Conservation (phyloP, 2,797 vertebrate species). For the Cuniculus paca region DNA sequence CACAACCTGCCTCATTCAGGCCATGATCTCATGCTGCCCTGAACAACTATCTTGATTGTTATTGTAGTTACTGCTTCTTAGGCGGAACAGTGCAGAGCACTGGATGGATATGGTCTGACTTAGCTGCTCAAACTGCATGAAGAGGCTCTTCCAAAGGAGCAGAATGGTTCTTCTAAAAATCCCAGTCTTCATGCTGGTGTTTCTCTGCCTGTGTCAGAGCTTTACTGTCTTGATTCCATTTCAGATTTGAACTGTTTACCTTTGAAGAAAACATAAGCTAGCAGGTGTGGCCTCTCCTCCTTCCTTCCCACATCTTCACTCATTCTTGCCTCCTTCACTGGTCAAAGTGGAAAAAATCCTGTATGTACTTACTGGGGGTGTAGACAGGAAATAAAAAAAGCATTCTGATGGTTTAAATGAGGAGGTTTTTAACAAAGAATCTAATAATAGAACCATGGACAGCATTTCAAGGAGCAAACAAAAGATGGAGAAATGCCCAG, state of each 20-base stretch:
- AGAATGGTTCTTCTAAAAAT: background rate
- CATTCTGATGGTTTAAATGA: background rate
- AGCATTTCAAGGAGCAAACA: background rate
- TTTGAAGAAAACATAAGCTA: background rate
- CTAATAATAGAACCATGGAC: background rate
- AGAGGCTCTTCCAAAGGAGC: background rate
- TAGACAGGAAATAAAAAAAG: background rate
- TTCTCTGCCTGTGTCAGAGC: background rate
- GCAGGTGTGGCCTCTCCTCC: accelerated
- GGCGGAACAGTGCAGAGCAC: background rate
- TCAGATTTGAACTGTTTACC: background rate
- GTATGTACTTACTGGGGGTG: background rate
- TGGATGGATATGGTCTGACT: background rate
- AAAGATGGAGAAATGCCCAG: background rate
- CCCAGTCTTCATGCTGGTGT: too few species aligned
- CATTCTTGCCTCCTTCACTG: background rate
- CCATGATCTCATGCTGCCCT: background rate
- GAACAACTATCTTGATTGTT: background rate
- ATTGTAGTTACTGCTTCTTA: background rate
- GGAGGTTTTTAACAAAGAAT: background rate
- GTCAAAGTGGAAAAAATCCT: background rate
- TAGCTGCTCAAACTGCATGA: background rate
- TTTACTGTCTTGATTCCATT: background rate
- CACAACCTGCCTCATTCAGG: background rate
- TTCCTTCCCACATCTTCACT: background rate